Evolutionary conservation across 1,140 invertebrate genomes (phyloP).

Genomic region (Brachionus rubens): DNA sequence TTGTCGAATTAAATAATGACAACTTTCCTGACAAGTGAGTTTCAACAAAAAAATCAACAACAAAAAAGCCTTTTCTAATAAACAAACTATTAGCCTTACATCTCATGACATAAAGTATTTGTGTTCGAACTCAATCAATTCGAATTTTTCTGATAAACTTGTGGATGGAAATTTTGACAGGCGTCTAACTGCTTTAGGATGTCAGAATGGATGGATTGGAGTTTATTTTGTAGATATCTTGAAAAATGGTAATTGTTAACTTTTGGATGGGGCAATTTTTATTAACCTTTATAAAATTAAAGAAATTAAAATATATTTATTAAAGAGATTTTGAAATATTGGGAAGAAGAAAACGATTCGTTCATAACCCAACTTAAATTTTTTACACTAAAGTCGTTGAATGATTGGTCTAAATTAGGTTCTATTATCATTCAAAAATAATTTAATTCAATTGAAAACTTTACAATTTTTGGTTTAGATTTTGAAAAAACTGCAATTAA

Average conservation of each 20-base stretch:
- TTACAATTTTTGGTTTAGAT: not conserved
- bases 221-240: constrained; percentile 1
- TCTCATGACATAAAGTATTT: constrained; percentile 37
- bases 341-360: constrained; percentile 32
- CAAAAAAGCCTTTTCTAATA: not conserved
- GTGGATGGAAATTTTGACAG: constrained; percentile 10
- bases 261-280: no score
- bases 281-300: not conserved
- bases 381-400: not conserved
- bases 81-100: not conserved
- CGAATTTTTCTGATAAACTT: no score
- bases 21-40: not conserved
- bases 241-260: constrained; percentile 16
- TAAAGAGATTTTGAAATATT: constrained; percentile 34
- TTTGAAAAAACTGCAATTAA: constrained; percentile 4
- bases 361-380: constrained; percentile 41
- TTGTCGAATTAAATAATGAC: constrained; percentile 4
- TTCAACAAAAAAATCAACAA: not conserved
- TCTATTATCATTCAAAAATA: not conserved
- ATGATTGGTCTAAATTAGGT: constrained; percentile 25
- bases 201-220: constrained; percentile 32
- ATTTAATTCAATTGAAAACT: not conserved
- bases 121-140: not conserved
- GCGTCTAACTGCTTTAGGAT: constrained; percentile 22
- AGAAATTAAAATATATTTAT: not conserved